These are phyloP conservation scores for Dinoponera quadriceps DNA, from an alignment of 1,140 invertebrate genomes.

Conservation along the genomic window DNA sequence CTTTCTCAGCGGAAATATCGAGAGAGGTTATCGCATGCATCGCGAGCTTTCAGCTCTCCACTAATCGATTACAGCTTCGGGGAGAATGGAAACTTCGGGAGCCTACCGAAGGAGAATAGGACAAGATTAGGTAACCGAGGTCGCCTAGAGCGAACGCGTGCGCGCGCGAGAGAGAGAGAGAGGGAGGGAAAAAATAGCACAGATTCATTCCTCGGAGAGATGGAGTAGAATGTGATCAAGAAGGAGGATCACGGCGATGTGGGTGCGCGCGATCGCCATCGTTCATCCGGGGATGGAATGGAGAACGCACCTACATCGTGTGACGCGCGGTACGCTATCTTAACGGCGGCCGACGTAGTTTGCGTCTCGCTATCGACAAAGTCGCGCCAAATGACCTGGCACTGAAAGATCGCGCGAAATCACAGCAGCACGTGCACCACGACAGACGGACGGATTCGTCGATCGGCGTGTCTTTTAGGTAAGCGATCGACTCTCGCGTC, in stretches of 20 bases:
- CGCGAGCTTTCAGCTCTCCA: background rate
- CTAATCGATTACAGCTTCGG: background rate
- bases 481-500: slow-evolving; percentile 61
- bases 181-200: background rate
- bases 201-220: background rate
- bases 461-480: slow-evolving; percentile 63
- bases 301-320: slow-evolving; percentile 31
- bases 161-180: background rate
- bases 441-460: slow-evolving; percentile 56
- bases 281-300: slow-evolving; percentile 46
- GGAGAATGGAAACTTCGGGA: background rate
- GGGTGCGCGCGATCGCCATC: slow-evolving; percentile 37
- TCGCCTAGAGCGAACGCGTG: background rate
- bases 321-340: slow-evolving; percentile 36
- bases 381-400: slow-evolving; percentile 16
- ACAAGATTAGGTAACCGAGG: slow-evolving; percentile 10
- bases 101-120: background rate
- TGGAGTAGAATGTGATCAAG: slow-evolving; percentile 24
- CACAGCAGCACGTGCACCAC: slow-evolving; percentile 28
- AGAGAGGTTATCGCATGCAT: background rate
- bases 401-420: slow-evolving; percentile 17
- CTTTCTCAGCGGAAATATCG: background rate
- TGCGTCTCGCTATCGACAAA: slow-evolving; percentile 36
- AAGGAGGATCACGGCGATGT: slow-evolving; percentile 17
- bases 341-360: slow-evolving; percentile 49